Percentiles rank a stretch among this genome's conserved stretches.
phyloP scores from a whole-genome alignment of 1,140 invertebrate genomes.

The Archivesica marissinica region DNA sequence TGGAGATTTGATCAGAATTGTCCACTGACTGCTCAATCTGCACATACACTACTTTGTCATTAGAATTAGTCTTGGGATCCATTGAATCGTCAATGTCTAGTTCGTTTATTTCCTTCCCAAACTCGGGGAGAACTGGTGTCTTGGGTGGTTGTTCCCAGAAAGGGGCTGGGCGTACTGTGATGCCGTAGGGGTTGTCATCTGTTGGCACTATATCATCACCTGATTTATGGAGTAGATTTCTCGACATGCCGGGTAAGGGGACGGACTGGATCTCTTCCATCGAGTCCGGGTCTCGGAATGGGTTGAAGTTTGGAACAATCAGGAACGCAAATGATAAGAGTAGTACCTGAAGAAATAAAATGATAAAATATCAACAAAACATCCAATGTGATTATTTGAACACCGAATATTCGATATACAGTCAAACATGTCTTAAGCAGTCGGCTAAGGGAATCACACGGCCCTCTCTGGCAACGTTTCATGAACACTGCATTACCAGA shows the following conservation, averaged over 20 bases:
- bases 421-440: too few relatives aligned
- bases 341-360: constrained; percentile 71
- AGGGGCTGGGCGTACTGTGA: constrained; percentile 66
- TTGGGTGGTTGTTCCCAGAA: constrained; percentile 73
- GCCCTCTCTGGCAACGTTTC: too few relatives aligned
- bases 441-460: too few relatives aligned
- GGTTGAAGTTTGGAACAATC: constrained; percentile 78
- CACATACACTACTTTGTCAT: constrained; percentile 41
- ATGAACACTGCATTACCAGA: too few relatives aligned
- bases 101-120: constrained; percentile 10
- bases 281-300: constrained; percentile 65
- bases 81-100: not conserved
- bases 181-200: constrained; percentile 74
- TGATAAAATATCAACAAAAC: constrained; percentile 18
- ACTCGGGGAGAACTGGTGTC: constrained; percentile 60
- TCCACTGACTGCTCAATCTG: constrained; percentile 46
- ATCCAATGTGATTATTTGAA: constrained; percentile 12
- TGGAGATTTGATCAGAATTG: constrained; percentile 4
- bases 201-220: constrained; percentile 21
- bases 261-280: constrained; percentile 58
- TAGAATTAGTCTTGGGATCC: not conserved
- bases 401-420: too few relatives aligned
- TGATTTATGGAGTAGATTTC: constrained; percentile 72
- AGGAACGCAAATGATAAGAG: constrained; percentile 79
- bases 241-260: constrained; percentile 72